Base-by-base conservation (phyloP, 53 echinoderm and acorn worm species). In the Apostichopus leukothele region DNA sequence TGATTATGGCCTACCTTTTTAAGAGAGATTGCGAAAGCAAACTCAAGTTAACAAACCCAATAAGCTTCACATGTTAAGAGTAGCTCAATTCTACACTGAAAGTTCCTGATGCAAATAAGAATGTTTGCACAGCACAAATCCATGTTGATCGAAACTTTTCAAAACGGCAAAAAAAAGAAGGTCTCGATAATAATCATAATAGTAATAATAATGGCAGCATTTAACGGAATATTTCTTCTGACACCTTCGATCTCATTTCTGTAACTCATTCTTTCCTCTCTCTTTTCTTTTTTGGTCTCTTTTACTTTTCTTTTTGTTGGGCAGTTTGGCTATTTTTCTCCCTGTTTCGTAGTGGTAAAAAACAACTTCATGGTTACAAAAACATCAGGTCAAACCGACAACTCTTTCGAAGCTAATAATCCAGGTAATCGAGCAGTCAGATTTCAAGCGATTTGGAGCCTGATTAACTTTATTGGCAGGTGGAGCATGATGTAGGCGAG, bases 381-480 rank as follows among this genome's bases (percentile, higher is more conserved):
- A 54, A 81, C 55, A 81, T 53, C 2, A 81, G 54, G 53, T 81
- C 25, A 53, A 22, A 7, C 19, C 54, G 55, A 22, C 22, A 23
- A 81, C 81, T 14, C 39, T 53, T 81, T 81, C 55, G 60, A 81
- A 53, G 55, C 60, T 52, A 57, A 25, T 59, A 81, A 81, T 55
- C 55, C 59, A 55, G 10, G 81, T 57, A 81, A 81, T 81, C 55
- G 60, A 81, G 81, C 81, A 57, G 53, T 81, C 81, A 81, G 60
- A 59, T 81, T 81, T 81, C 20, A 20, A 81, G 55, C 25, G 81
- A 54, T 54, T 81, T n/a, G 19, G 71, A 81, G 55, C 25, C 81
- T 55, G 81, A 22, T 53, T 81, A 51, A 81, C n/a, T 54, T 53
- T 81, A 81, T 81, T 81, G 81, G n/a, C 81, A 54, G 81, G 54